Evolutionary conservation across 2,888 invertebrate genomes (phyloP).

Genomic region (Ophion obscuratus): DNA sequence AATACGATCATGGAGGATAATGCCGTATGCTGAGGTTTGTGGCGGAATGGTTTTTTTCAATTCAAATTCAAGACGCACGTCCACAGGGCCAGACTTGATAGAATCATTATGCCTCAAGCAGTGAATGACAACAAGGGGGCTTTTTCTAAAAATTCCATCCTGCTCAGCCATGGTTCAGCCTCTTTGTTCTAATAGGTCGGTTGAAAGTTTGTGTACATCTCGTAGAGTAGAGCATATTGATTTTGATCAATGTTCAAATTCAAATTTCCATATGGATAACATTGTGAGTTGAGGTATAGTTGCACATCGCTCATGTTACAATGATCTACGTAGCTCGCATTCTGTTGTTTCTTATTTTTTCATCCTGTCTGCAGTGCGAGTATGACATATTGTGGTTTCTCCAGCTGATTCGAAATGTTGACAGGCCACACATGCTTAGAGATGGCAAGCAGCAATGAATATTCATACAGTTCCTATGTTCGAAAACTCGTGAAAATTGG

Average conservation of each 20-base stretch:
- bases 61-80: slow-evolving; percentile 63
- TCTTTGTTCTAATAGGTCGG: slow-evolving; percentile 14
- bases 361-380: slow-evolving; percentile 27
- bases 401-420: no score
- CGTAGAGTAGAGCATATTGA: slow-evolving; percentile 73
- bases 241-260: slow-evolving; percentile 35
- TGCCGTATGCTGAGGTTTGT: slow-evolving; percentile 43
- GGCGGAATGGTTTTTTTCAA: slow-evolving; percentile 46
- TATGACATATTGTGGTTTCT: slow-evolving; percentile 9
- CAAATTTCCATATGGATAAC: slow-evolving; percentile 77
- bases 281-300: slow-evolving; percentile 74
- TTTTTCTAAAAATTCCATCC: not conserved
- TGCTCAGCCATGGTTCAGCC: slow-evolving; percentile 14
- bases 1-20: slow-evolving; percentile 35
- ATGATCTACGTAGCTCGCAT: slow-evolving; percentile 68
- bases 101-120: slow-evolving; percentile 63
- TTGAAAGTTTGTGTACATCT: slow-evolving; percentile 75
- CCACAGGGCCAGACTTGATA: slow-evolving; percentile 54
- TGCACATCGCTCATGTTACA: slow-evolving; percentile 74
- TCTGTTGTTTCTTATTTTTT: slow-evolving; percentile 72
- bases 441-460: no score
- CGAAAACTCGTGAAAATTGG: no score
- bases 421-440: no score
- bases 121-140: slow-evolving; percentile 18
- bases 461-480: no score